Conservation (phyloP, 2,113 vertebrate genomes). For the Plecturocebus donacophilus region DNA sequence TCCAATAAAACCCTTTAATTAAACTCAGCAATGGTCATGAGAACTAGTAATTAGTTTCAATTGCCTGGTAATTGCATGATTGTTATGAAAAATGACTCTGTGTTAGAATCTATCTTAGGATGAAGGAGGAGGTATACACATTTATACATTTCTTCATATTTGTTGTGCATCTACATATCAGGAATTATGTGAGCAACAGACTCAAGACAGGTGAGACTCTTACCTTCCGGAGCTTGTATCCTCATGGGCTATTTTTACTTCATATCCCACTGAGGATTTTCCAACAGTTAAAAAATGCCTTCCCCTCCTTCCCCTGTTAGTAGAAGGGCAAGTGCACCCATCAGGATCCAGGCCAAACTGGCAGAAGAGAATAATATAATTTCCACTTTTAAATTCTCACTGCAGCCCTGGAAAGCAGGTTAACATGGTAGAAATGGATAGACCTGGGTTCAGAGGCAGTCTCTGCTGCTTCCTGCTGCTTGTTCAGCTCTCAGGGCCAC, state of each 20-base stretch:
- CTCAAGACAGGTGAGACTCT: background rate
- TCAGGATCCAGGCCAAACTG: background rate
- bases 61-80: slow-evolving; percentile 41
- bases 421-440: background rate
- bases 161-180: background rate
- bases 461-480: background rate
- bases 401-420: background rate
- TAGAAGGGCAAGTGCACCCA: background rate
- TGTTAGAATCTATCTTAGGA: background rate
- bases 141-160: background rate
- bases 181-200: background rate
- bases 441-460: rapidly evolving
- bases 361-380: background rate
- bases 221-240: background rate
- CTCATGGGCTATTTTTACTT: background rate
- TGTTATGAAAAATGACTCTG: slow-evolving; percentile 41
- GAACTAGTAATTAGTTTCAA: slow-evolving; percentile 36
- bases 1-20: slow-evolving; percentile 57
- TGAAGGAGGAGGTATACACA: background rate
- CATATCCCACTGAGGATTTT: background rate
- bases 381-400: background rate
- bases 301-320: background rate
- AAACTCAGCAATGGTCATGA: slow-evolving; percentile 49
- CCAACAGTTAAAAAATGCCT: background rate
- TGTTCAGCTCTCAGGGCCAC: background rate